These are phyloP conservation scores for Chamaedrilus cognettii DNA, from an alignment of 2,888 invertebrate genomes.

Conservation along the genomic window DNA sequence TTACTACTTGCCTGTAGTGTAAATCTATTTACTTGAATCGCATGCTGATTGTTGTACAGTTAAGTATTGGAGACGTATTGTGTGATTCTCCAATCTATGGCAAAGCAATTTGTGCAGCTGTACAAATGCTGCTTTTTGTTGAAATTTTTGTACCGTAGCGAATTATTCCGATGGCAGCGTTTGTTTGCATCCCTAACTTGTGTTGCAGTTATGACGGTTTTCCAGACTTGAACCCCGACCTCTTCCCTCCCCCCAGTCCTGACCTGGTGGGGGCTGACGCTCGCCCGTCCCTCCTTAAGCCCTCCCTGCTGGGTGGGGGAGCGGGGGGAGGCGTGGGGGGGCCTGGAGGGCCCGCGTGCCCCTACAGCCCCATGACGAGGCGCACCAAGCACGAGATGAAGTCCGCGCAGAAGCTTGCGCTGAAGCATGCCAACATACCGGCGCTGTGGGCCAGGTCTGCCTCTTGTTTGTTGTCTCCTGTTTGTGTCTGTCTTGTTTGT, in stretches of 20 bases:
- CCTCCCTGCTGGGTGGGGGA: conserved; percentile 64
- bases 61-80: too few relatives aligned
- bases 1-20: too few relatives aligned
- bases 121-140: too few relatives aligned
- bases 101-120: too few relatives aligned
- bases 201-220: conserved; percentile 43
- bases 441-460: conserved; percentile 86
- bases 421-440: conserved; percentile 70
- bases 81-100: too few relatives aligned
- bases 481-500: too few relatives aligned
- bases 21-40: too few relatives aligned
- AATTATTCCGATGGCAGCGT: too few relatives aligned
- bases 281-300: conserved; percentile 4
- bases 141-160: too few relatives aligned
- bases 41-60: too few relatives aligned
- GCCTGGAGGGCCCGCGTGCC: conserved; percentile 38
- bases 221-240: conserved; percentile 57
- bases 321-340: conserved; percentile 14
- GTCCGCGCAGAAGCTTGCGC: conserved; percentile 79
- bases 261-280: conserved; percentile 6
- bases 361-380: conserved; percentile 80
- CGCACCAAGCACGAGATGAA: conserved; percentile 95
- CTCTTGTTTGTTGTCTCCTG: too few relatives aligned
- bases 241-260: conserved; percentile 63
- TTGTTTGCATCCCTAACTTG: too few relatives aligned